Conservation (phyloP, 2,888 invertebrate genomes). For the Cylindroiulus punctatus region DNA sequence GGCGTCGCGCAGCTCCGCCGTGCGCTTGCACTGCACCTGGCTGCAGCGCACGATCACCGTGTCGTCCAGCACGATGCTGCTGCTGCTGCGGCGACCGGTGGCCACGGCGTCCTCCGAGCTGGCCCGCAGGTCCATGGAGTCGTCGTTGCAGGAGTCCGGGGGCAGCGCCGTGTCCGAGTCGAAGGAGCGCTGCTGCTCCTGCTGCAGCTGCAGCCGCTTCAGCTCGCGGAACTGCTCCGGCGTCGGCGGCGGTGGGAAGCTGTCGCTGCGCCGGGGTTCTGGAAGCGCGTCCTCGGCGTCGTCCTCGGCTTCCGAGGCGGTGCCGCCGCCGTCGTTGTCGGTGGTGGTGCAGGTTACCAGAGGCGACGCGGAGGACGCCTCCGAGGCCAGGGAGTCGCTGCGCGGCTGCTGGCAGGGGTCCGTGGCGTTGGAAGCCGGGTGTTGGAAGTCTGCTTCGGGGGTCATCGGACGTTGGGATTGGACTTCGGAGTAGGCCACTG, state of each 20-base stretch:
- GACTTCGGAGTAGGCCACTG: no score
- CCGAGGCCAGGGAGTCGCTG: no score
- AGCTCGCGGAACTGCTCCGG: background rate
- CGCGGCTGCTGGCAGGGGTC: no score
- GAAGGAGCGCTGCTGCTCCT: background rate
- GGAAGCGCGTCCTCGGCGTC: background rate
- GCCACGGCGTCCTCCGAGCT: background rate
- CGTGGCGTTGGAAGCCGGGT: no score
- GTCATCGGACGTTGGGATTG: no score
- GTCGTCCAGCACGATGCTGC: conserved; percentile 55
- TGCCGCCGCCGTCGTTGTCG: background rate
- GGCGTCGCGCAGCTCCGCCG: conserved; percentile 79
- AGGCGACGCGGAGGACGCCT: background rate
- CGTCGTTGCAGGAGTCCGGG: background rate
- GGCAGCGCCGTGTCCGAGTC: conserved; percentile 1
- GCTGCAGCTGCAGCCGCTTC: background rate
- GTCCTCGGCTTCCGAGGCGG: background rate
- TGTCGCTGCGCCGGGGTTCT: conserved; percentile 17
- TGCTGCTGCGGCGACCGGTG: background rate
- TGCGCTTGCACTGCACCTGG: conserved; percentile 82
- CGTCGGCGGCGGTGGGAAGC: conserved; percentile 41
- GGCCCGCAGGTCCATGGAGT: background rate
- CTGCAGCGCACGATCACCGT: conserved; percentile 75
- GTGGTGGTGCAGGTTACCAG: background rate
- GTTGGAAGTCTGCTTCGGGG: no score